Conservation (phyloP, 2,888 invertebrate genomes). For the Gasteruption jaculator region DNA sequence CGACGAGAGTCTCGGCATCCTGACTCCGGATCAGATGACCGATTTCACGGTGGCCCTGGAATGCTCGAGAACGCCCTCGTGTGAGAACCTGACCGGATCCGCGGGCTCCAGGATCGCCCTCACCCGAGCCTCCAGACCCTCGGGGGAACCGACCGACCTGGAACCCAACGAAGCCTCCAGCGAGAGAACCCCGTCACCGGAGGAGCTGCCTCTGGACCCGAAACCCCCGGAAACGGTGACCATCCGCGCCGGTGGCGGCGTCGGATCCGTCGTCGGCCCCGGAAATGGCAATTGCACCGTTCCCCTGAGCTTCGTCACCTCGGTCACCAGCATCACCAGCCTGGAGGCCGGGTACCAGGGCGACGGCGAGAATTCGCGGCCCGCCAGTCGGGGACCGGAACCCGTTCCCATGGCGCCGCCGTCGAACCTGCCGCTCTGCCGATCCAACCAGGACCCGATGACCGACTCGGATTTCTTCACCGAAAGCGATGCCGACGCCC, state of each 20-base stretch:
- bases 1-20: slow-evolving; percentile 80
- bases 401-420: slow-evolving; percentile 60
- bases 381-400: slow-evolving; percentile 77
- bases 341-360: slow-evolving; percentile 93
- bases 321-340: slow-evolving; percentile 87
- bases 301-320: slow-evolving; percentile 69
- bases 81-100: slow-evolving; percentile 56
- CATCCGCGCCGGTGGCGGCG: slow-evolving; percentile 23
- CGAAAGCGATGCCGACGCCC: slow-evolving; percentile 84
- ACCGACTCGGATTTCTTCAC: slow-evolving; percentile 90
- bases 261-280: slow-evolving; percentile 52
- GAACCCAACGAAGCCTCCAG: slow-evolving; percentile 52
- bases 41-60: slow-evolving; percentile 62
- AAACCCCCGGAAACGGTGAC: slow-evolving; percentile 39
- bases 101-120: slow-evolving; percentile 37
- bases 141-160: slow-evolving; percentile 33
- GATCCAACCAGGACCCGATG: slow-evolving; percentile 76
- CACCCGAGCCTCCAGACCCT: slow-evolving; percentile 31
- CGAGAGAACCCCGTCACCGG: slow-evolving; percentile 80
- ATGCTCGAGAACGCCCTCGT: slow-evolving; percentile 63
- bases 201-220: slow-evolving; percentile 78
- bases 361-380: slow-evolving; percentile 84
- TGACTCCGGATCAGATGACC: slow-evolving; percentile 84
- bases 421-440: slow-evolving; percentile 54
- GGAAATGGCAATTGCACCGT: slow-evolving; percentile 36